Evolutionary conservation across 2,113 vertebrate genomes (phyloP), one percentile per base, ranked within the genome.

Genomic region (Pipra filicauda): DNA sequence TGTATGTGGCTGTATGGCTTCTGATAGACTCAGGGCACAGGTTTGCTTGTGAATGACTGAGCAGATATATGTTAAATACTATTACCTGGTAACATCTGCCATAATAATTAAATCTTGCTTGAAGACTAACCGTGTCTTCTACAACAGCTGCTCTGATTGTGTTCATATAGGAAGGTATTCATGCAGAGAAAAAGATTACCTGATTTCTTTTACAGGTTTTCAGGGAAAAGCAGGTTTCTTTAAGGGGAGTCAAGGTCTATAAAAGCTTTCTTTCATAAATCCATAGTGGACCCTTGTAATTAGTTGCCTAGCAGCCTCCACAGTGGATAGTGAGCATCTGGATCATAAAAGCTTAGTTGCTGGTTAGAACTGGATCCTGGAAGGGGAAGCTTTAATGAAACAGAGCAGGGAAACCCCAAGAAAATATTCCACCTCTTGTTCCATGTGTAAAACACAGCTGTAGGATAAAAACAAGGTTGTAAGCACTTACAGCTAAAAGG

Each of bases 81-180:
- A 90, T 67, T 70, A 94, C 72, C 81, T 92, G 75, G 23, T 59
- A 90, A 92, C 82, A 91, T 74, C 82, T 96, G 75, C 69, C 82
- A 41, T 64, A 64, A 93, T 43, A 71, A 88, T 71, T 55, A 88
- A 61, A 85, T 77, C 51, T 85, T 78, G 69, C 57, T 73, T 78
- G 67, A 93, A 80, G 71, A 90, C 85, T 66, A 71, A 30, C 51
- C 70, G 8, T 5, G 30, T 78, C 75, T 81, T 46, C 64, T 90
- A 37, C 48, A 86, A 31, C 82, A 96, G 48, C 64, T 92, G 65
- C 13, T 88, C 44, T 78, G 33, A 67, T 74, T 80, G 55, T 78
- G 15, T 62, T 86, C 69, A 39, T 74, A 23, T 16, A 91, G 55
- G 48, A 88, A 91, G 43, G 33, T n/a, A 88, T 46, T 80, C 78